Evolutionary conservation across 92 coral and sea anemone species (phyloP).

Genomic region (Porites divaricata): DNA sequence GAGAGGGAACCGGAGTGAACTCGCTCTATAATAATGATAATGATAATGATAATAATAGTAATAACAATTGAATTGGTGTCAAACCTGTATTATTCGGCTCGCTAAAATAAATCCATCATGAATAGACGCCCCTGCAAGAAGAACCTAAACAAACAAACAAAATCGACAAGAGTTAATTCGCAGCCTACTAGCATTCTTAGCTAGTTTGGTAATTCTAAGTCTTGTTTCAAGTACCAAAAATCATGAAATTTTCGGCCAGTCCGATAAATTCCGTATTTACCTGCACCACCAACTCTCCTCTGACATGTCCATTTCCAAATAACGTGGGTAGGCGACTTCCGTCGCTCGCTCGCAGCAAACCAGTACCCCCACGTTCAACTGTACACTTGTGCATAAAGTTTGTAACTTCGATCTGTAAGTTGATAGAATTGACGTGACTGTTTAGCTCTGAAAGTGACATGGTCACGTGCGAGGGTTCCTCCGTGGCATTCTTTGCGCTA

Average conservation of each 20-base stretch:
- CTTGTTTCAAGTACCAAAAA: background rate
- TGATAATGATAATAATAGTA: too few relatives aligned
- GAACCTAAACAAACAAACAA: slow-evolving; percentile 59
- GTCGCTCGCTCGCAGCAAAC: slow-evolving; percentile 48
- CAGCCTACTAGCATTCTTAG: background rate
- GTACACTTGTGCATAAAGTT: slow-evolving; percentile 83
- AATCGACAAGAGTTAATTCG: background rate
- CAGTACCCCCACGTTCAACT: slow-evolving; percentile 68
- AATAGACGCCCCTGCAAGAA: slow-evolving; percentile 81
- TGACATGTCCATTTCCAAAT: slow-evolving; percentile 87
- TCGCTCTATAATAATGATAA: too few relatives aligned
- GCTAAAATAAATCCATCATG: slow-evolving; percentile 93
- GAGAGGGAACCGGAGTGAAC: too few relatives aligned
- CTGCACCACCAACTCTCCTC: slow-evolving; percentile 89
- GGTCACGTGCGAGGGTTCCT: slow-evolving; percentile 73
- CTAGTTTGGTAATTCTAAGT: background rate
- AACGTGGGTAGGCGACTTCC: slow-evolving; percentile 79
- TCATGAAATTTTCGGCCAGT: background rate
- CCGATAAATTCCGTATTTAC: slow-evolving; percentile 43
- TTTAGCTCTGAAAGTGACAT: slow-evolving; percentile 88
- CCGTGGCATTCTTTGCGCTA: slow-evolving; percentile 40
- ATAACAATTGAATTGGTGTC: background rate
- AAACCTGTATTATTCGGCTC: slow-evolving; percentile 96
- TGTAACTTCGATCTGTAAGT: slow-evolving; percentile 91
- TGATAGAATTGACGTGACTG: slow-evolving; percentile 86